These are phyloP conservation scores for Ophonus ardosiacus DNA, from an alignment of 2,888 invertebrate genomes.

Conservation along the genomic window DNA sequence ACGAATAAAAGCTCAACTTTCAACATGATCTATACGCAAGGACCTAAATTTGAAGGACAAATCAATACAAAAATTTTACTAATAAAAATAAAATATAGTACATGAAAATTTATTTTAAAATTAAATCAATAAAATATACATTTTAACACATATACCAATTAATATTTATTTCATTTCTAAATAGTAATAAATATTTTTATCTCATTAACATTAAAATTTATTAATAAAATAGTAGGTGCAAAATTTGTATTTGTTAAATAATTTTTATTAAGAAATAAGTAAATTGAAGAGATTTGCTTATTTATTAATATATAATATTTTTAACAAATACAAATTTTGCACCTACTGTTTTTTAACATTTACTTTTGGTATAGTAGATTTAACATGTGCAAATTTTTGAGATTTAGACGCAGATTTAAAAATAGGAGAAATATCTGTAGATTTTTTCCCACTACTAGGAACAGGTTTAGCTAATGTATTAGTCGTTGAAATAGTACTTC, in stretches of 20 bases:
- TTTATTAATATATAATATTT: too few species aligned
- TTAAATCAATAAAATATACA: background rate
- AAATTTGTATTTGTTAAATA: too few species aligned
- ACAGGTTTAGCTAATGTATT: background rate
- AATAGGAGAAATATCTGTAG: background rate
- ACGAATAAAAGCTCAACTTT: background rate
- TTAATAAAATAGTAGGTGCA: too few species aligned
- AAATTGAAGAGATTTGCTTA: too few species aligned
- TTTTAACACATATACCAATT: constrained; percentile 4
- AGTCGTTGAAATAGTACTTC: background rate
- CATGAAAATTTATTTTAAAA: background rate
- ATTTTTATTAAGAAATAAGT: too few species aligned
- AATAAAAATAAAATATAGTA: too few species aligned
- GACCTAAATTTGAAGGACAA: background rate
- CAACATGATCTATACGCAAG: background rate
- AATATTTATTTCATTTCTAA: background rate
- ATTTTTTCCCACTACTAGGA: background rate
- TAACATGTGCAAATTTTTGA: constrained; percentile 16
- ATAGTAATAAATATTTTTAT: too few species aligned
- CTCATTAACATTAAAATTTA: too few species aligned
- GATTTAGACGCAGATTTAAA: background rate
- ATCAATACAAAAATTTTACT: too few species aligned
- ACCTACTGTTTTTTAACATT: background rate
- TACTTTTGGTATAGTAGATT: background rate
- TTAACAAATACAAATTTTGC: too few species aligned